phyloP scores from a whole-genome alignment of 2,797 vertebrate species.

The Aphelocoma californica region DNA sequence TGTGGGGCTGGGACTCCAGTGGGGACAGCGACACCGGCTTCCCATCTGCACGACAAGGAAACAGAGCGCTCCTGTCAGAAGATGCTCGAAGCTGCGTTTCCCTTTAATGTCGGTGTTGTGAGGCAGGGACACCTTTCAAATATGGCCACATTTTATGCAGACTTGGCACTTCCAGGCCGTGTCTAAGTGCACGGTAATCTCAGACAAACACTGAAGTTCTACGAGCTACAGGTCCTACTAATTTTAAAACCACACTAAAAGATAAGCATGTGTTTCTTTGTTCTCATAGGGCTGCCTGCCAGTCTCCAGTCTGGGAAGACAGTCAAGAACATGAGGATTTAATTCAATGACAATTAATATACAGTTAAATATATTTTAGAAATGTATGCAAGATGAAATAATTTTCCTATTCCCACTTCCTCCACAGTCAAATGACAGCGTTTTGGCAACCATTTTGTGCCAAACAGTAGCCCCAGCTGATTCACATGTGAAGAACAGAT shows the following conservation, averaged over 20 bases:
- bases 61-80: background rate
- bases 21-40: conserved; percentile 90
- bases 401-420: background rate
- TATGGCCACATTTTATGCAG: accelerated
- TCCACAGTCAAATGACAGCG: background rate
- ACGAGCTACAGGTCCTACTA: background rate
- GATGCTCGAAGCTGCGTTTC: accelerated
- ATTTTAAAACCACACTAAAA: background rate
- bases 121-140: background rate
- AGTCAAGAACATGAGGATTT: conserved; percentile 43
- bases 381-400: background rate
- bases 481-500: background rate
- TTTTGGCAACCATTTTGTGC: background rate
- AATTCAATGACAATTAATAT: conserved; percentile 3
- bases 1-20: conserved; percentile 86
- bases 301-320: conserved; percentile 12
- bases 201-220: background rate
- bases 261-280: background rate
- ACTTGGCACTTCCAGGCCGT: background rate
- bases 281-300: background rate
- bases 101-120: background rate
- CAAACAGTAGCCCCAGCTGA: conserved; percentile 23
- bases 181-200: background rate
- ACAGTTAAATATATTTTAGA: conserved; percentile 1
- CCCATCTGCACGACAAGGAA: conserved; percentile 77